A percentile compares a stretch with the other conserved stretches of the same genome.
Evolutionary conservation across 1,140 invertebrate species (phyloP).

Genomic region (Neodiprion pinetum): DNA sequence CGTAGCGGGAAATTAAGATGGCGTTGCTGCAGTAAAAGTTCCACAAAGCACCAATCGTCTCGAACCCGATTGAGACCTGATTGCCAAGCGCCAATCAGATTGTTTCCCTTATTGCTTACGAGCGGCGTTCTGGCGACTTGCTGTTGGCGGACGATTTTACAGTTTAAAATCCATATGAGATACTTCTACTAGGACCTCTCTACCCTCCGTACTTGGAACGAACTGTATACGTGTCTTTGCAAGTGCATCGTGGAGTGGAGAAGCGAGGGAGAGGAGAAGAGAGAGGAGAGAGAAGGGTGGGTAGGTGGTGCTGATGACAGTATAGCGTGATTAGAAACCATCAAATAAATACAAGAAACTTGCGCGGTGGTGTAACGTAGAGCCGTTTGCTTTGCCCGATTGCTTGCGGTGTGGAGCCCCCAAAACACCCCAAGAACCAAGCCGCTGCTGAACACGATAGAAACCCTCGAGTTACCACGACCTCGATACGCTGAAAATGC

Average conservation of each 20-base stretch:
- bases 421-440: conserved; percentile 1
- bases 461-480: neutral
- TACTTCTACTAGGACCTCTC: too few relatives aligned
- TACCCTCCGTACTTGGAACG: too few relatives aligned
- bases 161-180: too few relatives aligned
- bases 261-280: neutral
- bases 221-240: too few relatives aligned
- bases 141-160: neutral
- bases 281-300: neutral
- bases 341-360: conserved; percentile 5
- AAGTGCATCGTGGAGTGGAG: neutral
- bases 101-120: neutral
- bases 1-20: too few relatives aligned
- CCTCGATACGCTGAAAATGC: too few relatives aligned
- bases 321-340: conserved; percentile 4
- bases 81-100: too few relatives aligned
- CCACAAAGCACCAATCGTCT: too few relatives aligned
- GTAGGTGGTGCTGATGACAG: conserved; percentile 6
- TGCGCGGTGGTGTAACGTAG: neutral
- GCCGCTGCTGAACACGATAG: neutral
- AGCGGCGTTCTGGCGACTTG: neutral
- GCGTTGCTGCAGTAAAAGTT: too few relatives aligned
- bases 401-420: neutral
- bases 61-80: too few relatives aligned
- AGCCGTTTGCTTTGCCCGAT: neutral